Conservation (phyloP, 2,888 invertebrate genomes). For the Lymantria monacha region DNA sequence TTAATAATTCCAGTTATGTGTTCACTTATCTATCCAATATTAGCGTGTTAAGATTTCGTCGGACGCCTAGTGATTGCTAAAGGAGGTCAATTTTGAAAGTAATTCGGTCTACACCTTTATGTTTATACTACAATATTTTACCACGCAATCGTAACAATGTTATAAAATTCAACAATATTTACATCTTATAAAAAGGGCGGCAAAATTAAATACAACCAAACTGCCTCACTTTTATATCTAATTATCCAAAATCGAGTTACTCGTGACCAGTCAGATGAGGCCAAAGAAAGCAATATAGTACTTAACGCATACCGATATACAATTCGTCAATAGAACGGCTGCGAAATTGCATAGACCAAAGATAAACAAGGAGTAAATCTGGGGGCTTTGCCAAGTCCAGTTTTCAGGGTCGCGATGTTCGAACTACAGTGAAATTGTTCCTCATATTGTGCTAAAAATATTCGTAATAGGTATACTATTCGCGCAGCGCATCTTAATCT, state of each 20-base stretch:
- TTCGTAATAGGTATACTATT: conserved; percentile 49
- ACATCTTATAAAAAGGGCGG: conserved; percentile 31
- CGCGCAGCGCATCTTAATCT: conserved; percentile 35
- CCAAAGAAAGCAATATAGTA: conserved; percentile 18
- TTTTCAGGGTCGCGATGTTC: conserved; percentile 69
- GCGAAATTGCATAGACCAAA: conserved; percentile 47
- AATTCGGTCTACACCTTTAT: conserved; percentile 24
- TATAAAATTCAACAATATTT: neutral
- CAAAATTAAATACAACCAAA: conserved; percentile 24
- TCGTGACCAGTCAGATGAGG: conserved; percentile 10
- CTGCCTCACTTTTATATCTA: neutral
- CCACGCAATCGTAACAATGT: neutral
- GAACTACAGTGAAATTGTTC: conserved; percentile 73
- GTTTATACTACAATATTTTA: conserved; percentile 11
- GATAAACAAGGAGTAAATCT: conserved; percentile 65
- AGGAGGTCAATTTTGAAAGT: conserved; percentile 69
- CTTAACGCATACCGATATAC: conserved; percentile 17
- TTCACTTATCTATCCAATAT: conserved; percentile 1
- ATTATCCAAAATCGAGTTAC: conserved; percentile 5
- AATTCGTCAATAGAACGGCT: conserved; percentile 34
- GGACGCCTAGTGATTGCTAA: conserved; percentile 22
- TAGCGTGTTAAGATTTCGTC: conserved; percentile 13
- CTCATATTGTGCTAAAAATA: conserved; percentile 75
- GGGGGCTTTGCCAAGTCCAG: conserved; percentile 76
- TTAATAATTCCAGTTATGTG: neutral